phyloP scores from a whole-genome alignment of 2,797 vertebrate genomes.

The Melanotaenia parkinsoni region DNA sequence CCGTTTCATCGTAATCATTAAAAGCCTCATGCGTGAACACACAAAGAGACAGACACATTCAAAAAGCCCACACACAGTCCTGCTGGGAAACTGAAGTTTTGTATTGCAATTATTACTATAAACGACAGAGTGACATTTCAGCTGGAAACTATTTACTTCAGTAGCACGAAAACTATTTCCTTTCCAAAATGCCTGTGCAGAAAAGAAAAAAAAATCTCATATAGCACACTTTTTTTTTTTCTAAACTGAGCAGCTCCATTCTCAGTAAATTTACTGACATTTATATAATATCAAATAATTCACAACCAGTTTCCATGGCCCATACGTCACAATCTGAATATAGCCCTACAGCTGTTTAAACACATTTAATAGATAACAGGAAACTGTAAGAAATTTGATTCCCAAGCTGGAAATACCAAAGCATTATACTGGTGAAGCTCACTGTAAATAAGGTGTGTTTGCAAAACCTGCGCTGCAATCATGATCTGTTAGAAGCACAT shows the following conservation, averaged over 20 bases:
- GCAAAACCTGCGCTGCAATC: not conserved
- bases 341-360: not conserved
- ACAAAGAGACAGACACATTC: constrained; percentile 36
- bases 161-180: constrained; percentile 34
- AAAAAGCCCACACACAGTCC: constrained; percentile 67
- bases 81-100: constrained; percentile 51
- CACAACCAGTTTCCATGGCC: not conserved
- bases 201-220: not conserved
- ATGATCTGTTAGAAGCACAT: not conserved
- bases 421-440: not conserved
- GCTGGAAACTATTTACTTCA: constrained; percentile 51
- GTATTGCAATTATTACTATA: constrained; percentile 53
- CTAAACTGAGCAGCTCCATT: not conserved
- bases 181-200: constrained; percentile 7
- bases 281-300: not conserved
- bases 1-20: constrained; percentile 65
- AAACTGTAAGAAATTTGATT: not conserved
- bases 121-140: constrained; percentile 66
- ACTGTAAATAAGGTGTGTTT: not conserved
- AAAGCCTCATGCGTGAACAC: constrained; percentile 48
- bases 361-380: not conserved
- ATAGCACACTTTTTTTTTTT: constrained; percentile 15
- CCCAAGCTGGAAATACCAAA: not conserved
- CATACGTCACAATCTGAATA: not conserved
- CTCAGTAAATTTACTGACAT: not conserved